Base-by-base conservation (phyloP, 2,888 invertebrate species). In the Keiferia lycopersicella region DNA sequence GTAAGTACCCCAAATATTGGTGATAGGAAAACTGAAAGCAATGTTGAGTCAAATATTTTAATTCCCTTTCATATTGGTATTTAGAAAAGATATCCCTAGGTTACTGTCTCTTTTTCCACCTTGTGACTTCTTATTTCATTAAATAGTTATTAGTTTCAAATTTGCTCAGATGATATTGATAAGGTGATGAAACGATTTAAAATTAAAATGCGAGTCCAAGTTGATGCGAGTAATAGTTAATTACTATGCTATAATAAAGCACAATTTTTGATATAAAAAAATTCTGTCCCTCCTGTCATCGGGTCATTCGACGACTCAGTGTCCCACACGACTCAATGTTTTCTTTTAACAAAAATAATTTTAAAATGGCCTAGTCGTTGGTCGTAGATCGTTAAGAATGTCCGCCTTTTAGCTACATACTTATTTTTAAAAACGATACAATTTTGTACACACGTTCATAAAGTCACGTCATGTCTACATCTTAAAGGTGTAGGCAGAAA, bases 341-440 rank as follows among this genome's bases (percentile, higher is more conserved):
- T 26, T 26, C 26, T 6, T 26, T 26, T 2, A 26, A 26, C 41
- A 14, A 41, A 39, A 41, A 14, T 41, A 14, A 41, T 41, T 41
- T 41, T 14, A 41, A 14, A 41, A 41, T 7, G 12, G 14, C 14
- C 41, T 41, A 41, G 41, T 41, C 14, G 11, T 45, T 7, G 45
- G 16, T 45, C 4, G 16, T n/a, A 45, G 45, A 8, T 45, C 14
- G 14, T 41, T 53, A 56, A 56, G 56, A 56, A 30, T 30, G n/a
- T 30, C 61, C 61, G 61, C 61, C 30, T 61, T 61, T 61, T 45
- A 45, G 45, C 45, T 45, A 45, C 30, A 30, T 30, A 30, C n/a
- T 45, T 41, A 14, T 41, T 41, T 41, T 45, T 45, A 16, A 45
- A 41, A 45, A 4, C 16, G 45, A 45, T 45, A 16, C 45, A n/a